These are phyloP conservation scores for Liparis tanakae DNA, from an alignment of 2,797 vertebrate genomes.

Conservation along the genomic window DNA sequence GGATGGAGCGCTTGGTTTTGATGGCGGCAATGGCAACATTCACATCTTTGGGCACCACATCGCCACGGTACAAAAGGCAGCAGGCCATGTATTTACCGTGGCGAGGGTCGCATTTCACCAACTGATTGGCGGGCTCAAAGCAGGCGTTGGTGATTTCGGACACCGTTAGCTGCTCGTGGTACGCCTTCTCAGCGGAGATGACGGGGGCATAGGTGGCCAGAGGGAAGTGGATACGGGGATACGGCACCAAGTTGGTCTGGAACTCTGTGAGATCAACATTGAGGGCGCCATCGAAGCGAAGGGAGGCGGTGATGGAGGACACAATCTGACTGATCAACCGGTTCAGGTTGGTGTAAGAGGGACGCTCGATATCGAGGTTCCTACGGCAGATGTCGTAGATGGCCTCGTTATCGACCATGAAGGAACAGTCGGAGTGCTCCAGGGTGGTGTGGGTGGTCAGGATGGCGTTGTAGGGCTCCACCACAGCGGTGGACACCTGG, in stretches of 20 bases:
- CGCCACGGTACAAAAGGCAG: neutral
- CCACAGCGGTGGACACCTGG: conserved; percentile 9
- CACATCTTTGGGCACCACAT: conserved; percentile 10
- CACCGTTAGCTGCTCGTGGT: neutral
- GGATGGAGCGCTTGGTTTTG: conserved; percentile 9
- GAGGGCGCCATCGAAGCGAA: neutral
- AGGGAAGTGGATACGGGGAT: conserved; percentile 11
- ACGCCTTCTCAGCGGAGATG: neutral
- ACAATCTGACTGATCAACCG: conserved; percentile 11
- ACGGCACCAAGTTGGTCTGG: conserved; percentile 11
- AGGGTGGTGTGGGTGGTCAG: conserved; percentile 18
- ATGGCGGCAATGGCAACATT: neutral
- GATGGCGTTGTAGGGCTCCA: conserved; percentile 7
- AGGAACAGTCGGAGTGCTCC: conserved; percentile 7
- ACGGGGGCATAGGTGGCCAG: conserved; percentile 5
- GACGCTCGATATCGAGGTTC: conserved; percentile 10
- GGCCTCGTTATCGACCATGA: conserved; percentile 11
- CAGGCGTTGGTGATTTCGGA: conserved; percentile 9
- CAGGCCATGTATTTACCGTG: conserved; percentile 8
- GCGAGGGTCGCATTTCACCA: conserved; percentile 6
- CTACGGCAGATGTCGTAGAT: neutral
- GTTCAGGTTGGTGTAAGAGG: conserved; percentile 10
- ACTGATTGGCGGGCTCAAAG: neutral
- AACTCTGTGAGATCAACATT: conserved; percentile 1
- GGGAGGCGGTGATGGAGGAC: conserved; percentile 4